A percentile compares a stretch with the other conserved stretches of the same genome.
Evolutionary conservation across 2,113 vertebrate species (phyloP).

Genomic region (Callipepla californica): DNA sequence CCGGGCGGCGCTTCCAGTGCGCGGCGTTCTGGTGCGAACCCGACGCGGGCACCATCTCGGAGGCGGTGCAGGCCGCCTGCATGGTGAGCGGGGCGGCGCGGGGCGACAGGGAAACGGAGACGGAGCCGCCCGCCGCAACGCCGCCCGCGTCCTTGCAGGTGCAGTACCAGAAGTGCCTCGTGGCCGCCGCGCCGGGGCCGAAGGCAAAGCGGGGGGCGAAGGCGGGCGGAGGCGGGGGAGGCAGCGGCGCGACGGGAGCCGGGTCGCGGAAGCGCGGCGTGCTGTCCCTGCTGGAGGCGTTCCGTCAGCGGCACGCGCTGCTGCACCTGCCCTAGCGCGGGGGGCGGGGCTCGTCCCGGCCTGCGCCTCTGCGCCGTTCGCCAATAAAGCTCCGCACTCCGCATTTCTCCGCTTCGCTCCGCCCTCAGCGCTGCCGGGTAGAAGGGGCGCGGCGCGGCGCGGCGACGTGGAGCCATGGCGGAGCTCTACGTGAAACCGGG

Average conservation of each 20-base stretch:
- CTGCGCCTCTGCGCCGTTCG: neutral
- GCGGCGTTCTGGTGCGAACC: constrained; percentile 86
- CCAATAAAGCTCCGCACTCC: neutral
- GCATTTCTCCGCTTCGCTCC: neutral
- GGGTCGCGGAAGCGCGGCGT: constrained; percentile 83
- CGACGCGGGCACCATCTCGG: constrained; percentile 81
- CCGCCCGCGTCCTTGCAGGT: constrained; percentile 77
- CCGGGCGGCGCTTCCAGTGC: constrained; percentile 79
- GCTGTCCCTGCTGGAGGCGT: constrained; percentile 89
- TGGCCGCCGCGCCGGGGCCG: constrained; percentile 86
- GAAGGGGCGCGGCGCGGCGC: neutral
- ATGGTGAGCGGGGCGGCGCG: constrained; percentile 75
- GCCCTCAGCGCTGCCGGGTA: neutral
- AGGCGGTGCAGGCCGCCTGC: constrained; percentile 85
- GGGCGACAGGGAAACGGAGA: no score
- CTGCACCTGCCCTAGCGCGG: constrained; percentile 77
- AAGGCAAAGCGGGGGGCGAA: constrained; percentile 78
- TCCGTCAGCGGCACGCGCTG: constrained; percentile 85
- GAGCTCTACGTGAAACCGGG: constrained; percentile 80
- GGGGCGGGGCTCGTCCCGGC: neutral
- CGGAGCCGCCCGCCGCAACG: no score
- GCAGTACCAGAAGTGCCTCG: constrained; percentile 95
- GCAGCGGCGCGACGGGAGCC: constrained; percentile 62
- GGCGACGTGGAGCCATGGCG: constrained; percentile 69
- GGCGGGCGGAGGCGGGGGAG: constrained; percentile 59